phyloP scores from a whole-genome alignment of 2,113 vertebrate species.

The Columba livia region DNA sequence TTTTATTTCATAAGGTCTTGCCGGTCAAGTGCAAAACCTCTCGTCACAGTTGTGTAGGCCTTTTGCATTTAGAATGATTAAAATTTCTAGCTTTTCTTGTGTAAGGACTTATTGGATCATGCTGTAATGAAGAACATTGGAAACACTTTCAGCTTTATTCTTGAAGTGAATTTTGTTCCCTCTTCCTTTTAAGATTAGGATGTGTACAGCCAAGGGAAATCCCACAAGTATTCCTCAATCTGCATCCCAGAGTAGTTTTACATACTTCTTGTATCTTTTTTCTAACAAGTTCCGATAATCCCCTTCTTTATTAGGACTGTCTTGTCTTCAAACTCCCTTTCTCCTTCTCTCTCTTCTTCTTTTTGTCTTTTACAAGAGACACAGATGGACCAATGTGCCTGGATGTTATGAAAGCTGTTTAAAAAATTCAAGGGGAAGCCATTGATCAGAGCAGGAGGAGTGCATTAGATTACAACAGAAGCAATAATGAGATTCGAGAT shows the following conservation, averaged over 20 bases:
- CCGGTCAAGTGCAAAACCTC: neutral
- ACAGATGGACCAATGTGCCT: neutral
- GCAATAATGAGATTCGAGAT: neutral
- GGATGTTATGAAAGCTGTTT: neutral
- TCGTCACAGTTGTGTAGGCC: neutral
- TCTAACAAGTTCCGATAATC: neutral
- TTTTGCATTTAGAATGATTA: neutral
- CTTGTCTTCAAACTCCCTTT: neutral
- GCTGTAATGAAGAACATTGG: neutral
- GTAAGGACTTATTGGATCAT: neutral
- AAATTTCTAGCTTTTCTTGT: neutral
- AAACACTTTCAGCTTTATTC: neutral
- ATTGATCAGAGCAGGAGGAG: neutral
- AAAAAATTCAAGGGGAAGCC: neutral
- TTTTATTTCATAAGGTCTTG: neutral
- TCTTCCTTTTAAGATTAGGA: neutral
- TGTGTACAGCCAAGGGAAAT: neutral
- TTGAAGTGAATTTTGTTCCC: neutral
- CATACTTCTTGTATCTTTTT: neutral
- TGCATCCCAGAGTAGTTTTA: neutral
- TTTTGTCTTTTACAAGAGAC: neutral
- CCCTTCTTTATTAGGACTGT: neutral
- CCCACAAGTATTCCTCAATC: neutral
- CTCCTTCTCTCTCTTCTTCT: neutral
- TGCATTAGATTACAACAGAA: neutral